Evolutionary conservation across 92 coral and sea anemone species (phyloP).

Genomic region (Plumapathes pennacea): DNA sequence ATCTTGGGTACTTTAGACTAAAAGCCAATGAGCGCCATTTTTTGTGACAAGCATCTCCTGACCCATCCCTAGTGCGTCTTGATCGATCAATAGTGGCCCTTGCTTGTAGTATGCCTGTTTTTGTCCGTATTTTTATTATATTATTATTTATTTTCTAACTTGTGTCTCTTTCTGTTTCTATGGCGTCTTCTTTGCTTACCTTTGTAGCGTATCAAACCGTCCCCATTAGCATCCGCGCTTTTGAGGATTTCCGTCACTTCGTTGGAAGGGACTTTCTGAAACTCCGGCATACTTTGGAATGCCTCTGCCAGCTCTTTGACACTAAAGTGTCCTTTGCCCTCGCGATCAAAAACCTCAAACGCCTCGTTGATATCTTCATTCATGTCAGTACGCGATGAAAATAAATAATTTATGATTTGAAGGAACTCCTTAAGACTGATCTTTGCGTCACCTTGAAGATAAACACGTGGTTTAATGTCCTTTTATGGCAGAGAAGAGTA

Average conservation of each 20-base stretch:
- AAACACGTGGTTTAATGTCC: background rate
- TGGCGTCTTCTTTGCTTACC: slow-evolving; percentile 38
- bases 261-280: slow-evolving; percentile 7
- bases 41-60: too few relatives aligned
- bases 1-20: too few relatives aligned
- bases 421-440: slow-evolving; percentile 56
- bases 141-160: too few relatives aligned
- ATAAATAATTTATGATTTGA: slow-evolving; percentile 29
- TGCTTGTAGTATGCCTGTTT: too few relatives aligned
- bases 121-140: too few relatives aligned
- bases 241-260: slow-evolving; percentile 51
- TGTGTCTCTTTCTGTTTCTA: too few relatives aligned
- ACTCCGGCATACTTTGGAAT: slow-evolving; percentile 53
- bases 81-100: too few relatives aligned
- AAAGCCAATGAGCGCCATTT: too few relatives aligned
- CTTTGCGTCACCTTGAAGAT: slow-evolving; percentile 14
- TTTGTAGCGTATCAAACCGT: slow-evolving; percentile 58
- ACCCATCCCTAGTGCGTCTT: too few relatives aligned
- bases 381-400: slow-evolving; percentile 27
- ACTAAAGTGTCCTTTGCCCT: slow-evolving; percentile 54
- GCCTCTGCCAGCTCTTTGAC: slow-evolving; percentile 55
- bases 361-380: slow-evolving; percentile 64
- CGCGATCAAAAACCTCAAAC: slow-evolving; percentile 72
- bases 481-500: too few relatives aligned
- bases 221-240: slow-evolving; percentile 62